These are phyloP conservation scores for Peromyscus leucopus DNA, from an alignment of 2,113 vertebrate genomes.

Conservation along the genomic window DNA sequence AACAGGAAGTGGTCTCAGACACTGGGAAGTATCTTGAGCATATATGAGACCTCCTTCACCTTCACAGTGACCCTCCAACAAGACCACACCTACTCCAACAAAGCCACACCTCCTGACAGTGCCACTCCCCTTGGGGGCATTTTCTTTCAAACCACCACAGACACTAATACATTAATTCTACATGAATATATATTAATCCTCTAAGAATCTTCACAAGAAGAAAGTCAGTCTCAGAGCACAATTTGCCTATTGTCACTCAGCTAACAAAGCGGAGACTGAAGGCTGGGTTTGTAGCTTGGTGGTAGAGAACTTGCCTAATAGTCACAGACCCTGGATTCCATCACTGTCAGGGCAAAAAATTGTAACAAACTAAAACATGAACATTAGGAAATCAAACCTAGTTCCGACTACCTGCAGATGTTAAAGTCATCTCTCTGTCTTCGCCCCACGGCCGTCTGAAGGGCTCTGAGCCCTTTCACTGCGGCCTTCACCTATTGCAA, in stretches of 20 bases:
- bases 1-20: background rate
- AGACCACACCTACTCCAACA: background rate
- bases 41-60: background rate
- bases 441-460: too few species aligned
- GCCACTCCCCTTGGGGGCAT: background rate
- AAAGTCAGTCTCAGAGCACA: background rate
- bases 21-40: background rate
- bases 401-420: background rate
- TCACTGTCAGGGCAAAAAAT: background rate
- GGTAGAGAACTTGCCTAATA: too few species aligned
- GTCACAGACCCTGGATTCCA: background rate
- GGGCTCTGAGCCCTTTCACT: background rate
- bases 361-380: background rate
- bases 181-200: background rate
- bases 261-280: constrained; percentile 5
- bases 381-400: background rate
- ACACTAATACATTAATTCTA: background rate
- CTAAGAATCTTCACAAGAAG: background rate
- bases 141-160: background rate
- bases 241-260: background rate
- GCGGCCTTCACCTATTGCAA: background rate
- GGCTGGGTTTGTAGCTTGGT: background rate
- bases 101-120: background rate
- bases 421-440: background rate
- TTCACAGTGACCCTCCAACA: background rate